Percentiles rank a stretch among this genome's conserved stretches.
Evolutionary conservation across 2,888 invertebrate genomes (phyloP).

Genomic region (Ptychoptera albimana): DNA sequence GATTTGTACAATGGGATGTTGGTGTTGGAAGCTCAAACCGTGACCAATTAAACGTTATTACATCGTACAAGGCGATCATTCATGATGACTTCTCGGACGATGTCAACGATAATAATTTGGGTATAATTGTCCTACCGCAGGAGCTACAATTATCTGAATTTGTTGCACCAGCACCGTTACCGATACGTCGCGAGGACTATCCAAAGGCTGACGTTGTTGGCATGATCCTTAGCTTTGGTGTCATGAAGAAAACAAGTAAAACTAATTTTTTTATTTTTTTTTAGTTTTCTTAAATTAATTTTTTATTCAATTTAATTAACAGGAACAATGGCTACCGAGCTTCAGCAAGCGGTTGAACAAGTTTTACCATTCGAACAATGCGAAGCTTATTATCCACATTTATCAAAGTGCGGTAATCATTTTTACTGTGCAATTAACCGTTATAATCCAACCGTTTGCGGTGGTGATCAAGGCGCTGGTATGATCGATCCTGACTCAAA

Average conservation of each 20-base stretch:
- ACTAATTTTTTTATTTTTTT: no score
- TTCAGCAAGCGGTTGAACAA: neutral
- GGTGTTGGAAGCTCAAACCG: neutral
- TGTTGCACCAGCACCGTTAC: no score
- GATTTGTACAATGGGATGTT: constrained; percentile 1
- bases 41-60: neutral
- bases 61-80: neutral
- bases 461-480: constrained; percentile 4
- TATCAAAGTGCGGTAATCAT: neutral
- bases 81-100: constrained; percentile 2
- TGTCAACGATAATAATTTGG: constrained; percentile 2
- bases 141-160: neutral
- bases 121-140: neutral
- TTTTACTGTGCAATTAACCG: constrained; percentile 1
- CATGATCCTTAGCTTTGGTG: no score
- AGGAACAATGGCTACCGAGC: constrained; percentile 1
- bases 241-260: no score
- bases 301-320: no score
- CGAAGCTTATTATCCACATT: constrained; percentile 1
- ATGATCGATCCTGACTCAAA: neutral
- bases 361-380: neutral
- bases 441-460: constrained; percentile 1
- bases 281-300: no score
- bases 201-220: no score
- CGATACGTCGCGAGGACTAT: no score